Base-by-base conservation (phyloP, 2,113 vertebrate genomes). In the Heterocephalus glaber region DNA sequence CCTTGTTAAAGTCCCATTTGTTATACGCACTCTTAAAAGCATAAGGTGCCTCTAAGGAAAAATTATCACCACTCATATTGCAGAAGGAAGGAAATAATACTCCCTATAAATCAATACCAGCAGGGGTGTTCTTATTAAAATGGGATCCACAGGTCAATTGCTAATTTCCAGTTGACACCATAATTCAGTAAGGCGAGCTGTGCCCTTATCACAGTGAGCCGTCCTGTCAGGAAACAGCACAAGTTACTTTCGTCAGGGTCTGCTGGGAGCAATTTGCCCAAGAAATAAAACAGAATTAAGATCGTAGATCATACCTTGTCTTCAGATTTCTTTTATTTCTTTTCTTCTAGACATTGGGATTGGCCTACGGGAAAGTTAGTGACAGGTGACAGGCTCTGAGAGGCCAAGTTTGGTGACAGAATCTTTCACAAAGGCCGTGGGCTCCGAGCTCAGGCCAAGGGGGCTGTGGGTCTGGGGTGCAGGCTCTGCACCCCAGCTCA, bases 1-100 rank as follows among this genome's bases (percentile, higher is more conserved):
- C 87, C 92, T 97, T 96, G 95, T 98, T 98, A 97, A 96, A 97
- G 88, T 93, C 86, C 92, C 92, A 96, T 97, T 96, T 95, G 94
- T 98, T 96, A 96, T 14, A 87, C 63, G 89, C 92, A 95, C 84
- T 95, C 79, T 96, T 95, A 92, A 94, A 96, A 97, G 58, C 81
- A 33, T 92, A 90, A 96, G 70, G 83, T 82, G 89, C 65, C 84
- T 97, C 94, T 0, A 3, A 94, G 94, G 95, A 86, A 93, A 97
- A 97, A 90, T 90, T 92, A 97, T 96, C 86, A 90, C 84, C 47
- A 41, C 84, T 93, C 76, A 92, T 92, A 92, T 84, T 96, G 92
- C 84, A 92, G 94, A n/a, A 96, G 92, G 94, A n/a, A 96, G 92
- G 95, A 97, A 96, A 92, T 94, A 96, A 95, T 72, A 70, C 41